Evolutionary conservation across 1,140 invertebrate genomes (phyloP).

Genomic region (Euura lappo): DNA sequence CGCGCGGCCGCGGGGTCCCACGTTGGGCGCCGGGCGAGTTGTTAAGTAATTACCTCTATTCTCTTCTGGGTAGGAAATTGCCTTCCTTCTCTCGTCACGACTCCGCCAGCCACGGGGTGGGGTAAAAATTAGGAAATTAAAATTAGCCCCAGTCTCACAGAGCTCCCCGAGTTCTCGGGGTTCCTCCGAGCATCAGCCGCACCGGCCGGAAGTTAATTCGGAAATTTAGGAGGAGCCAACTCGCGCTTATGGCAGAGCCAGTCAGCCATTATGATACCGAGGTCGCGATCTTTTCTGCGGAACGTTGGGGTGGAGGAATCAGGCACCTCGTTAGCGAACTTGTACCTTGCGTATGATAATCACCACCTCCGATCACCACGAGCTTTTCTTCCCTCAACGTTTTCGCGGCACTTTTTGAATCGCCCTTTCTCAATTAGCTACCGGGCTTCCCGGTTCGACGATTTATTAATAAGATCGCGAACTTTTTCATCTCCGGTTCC

Average conservation of each 20-base stretch:
- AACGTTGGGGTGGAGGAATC: conserved; percentile 18
- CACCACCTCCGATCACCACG: not conserved
- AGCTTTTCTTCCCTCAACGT: not conserved
- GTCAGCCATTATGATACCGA: conserved; percentile 27
- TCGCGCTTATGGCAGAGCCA: conserved; percentile 24
- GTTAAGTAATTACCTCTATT: conserved; percentile 64
- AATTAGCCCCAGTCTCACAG: conserved; percentile 49
- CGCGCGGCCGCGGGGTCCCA: conserved; percentile 21
- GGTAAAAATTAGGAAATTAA: conserved; percentile 61
- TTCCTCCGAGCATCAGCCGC: not conserved
- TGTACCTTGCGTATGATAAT: conserved; percentile 34
- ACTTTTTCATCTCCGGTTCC: conserved; percentile 55
- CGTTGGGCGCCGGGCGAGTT: conserved; percentile 43
- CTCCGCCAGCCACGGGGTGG: conserved; percentile 34
- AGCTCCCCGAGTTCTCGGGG: not conserved
- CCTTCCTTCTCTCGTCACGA: conserved; percentile 33
- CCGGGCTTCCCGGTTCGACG: conserved; percentile 24
- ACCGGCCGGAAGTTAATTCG: conserved; percentile 33
- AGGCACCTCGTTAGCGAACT: conserved; percentile 46
- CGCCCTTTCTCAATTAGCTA: too few relatives aligned
- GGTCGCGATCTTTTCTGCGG: conserved; percentile 43
- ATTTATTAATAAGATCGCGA: conserved; percentile 49
- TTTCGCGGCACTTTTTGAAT: not conserved
- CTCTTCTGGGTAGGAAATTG: conserved; percentile 59
- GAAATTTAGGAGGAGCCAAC: conserved; percentile 43